phyloP scores from a whole-genome alignment of 35 echinoderm and acorn worm species.

The Apostichopus californicus region DNA sequence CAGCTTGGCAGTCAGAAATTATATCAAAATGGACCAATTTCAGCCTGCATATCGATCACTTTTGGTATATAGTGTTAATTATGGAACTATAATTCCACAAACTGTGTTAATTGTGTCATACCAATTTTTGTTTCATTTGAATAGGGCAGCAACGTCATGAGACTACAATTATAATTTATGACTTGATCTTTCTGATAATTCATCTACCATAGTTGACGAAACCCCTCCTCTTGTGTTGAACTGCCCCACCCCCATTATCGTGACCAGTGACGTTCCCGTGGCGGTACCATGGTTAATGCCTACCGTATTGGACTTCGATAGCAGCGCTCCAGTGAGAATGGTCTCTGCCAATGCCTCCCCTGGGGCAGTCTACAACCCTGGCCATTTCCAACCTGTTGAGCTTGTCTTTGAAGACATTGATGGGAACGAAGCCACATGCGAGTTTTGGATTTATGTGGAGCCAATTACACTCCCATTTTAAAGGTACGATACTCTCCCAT shows the following conservation, averaged over 20 bases:
- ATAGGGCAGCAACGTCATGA: neutral
- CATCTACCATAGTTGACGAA: neutral
- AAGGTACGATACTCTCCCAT: neutral
- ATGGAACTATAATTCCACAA: too few relatives aligned
- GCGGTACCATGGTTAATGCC: neutral
- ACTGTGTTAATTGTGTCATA: too few relatives aligned
- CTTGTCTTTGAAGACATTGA: neutral
- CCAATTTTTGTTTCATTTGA: neutral
- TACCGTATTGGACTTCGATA: neutral
- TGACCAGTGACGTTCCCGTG: slow-evolving; percentile 8
- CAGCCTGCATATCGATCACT: too few relatives aligned
- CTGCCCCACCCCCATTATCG: slow-evolving; percentile 15
- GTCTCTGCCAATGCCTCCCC: slow-evolving; percentile 19
- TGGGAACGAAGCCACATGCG: neutral
- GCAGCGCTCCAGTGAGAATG: neutral
- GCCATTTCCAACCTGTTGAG: neutral
- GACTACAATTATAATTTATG: neutral
- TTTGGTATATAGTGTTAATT: too few relatives aligned
- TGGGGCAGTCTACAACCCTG: slow-evolving; percentile 16
- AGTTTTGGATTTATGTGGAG: slow-evolving; percentile 48
- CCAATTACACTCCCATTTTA: neutral
- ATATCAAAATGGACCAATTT: too few relatives aligned
- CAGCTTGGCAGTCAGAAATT: too few relatives aligned
- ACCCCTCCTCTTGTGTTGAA: neutral
- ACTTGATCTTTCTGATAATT: neutral